Evolutionary conservation across 2,797 vertebrate species (phyloP), one percentile per base, ranked within the genome.

Genomic region (Aldrovandia affinis): DNA sequence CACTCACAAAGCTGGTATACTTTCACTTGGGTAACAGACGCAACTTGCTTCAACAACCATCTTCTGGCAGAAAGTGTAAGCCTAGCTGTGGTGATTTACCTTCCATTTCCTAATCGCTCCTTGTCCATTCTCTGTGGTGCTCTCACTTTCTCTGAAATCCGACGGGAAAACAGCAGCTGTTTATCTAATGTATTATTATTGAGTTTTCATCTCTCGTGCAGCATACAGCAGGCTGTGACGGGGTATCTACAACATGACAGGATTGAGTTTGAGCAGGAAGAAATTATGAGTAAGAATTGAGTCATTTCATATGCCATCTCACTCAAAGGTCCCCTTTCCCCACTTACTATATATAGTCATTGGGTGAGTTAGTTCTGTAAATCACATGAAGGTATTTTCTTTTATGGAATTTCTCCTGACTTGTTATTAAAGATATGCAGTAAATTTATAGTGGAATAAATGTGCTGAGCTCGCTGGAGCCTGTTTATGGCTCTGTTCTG

Each of bases 381-480:
- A 77, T 77, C 73, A 77, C 10, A 77, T 44, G 42, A 77, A 77
- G 2, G 25, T 47, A 77, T 77, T 44, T 47, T 44, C 42, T 25
- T 77, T 77, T 77, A 39, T 25, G 42, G 42, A 77, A 14, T 77
- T 47, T 47, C 25, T 77, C 22, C 73, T 39, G 22, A 47, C 73
- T 47, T 47, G 70, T 25, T 44, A 25, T 57, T 57, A 77, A 65
- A 77, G 47, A 47, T 77, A 77, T 77, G 73, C 42, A n/a, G 42
- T 47, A n/a, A 77, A 77, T 77, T 25, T 77, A 77, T 47, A 1
- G 73, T n/a, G 73, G n/a, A 77, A 47, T 77, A 77, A 77, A 77
- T 47, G 20, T 2, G 73, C 42, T 25, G 73, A 47, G 25, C 73
- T n/a, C 73, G 25, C 7, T 47, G 42, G 73, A 77, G 39, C 39